phyloP scores from a whole-genome alignment of 2,888 invertebrate genomes.

The Mellilla xanthometata region DNA sequence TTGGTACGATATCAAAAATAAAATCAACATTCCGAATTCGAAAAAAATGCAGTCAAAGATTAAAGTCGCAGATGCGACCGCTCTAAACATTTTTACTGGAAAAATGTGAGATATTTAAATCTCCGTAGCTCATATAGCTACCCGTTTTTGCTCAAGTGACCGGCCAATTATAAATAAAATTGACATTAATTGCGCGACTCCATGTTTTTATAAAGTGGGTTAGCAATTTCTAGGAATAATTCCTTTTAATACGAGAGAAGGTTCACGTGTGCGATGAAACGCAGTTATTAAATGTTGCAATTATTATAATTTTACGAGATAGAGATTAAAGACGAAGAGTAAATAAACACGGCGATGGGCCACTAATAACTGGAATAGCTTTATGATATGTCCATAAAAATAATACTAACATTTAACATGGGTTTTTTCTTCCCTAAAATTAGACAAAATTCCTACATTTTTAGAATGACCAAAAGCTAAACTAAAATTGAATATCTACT shows the following conservation, averaged over 20 bases:
- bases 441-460: neutral
- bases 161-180: constrained; percentile 73
- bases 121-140: constrained; percentile 39
- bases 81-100: constrained; percentile 34
- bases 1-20: constrained; percentile 21
- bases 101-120: constrained; percentile 39
- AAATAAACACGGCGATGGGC: constrained; percentile 21
- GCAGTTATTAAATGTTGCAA: constrained; percentile 57
- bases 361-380: constrained; percentile 16
- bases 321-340: constrained; percentile 45
- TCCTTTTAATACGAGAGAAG: constrained; percentile 51
- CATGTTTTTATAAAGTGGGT: constrained; percentile 64
- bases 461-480: too few relatives aligned
- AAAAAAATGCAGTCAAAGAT: constrained; percentile 42
- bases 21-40: constrained; percentile 12
- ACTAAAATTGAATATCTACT: too few relatives aligned
- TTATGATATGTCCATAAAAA: constrained; percentile 11
- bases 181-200: constrained; percentile 68
- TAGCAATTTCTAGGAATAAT: constrained; percentile 73
- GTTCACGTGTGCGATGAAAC: constrained; percentile 56
- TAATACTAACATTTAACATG: neutral
- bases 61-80: constrained; percentile 25
- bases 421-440: constrained; percentile 3
- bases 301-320: constrained; percentile 64
- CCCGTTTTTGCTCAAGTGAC: constrained; percentile 35